These are phyloP conservation scores for Poeciliopsis prolifica DNA, from an alignment of 2,113 vertebrate genomes.

Conservation along the genomic window DNA sequence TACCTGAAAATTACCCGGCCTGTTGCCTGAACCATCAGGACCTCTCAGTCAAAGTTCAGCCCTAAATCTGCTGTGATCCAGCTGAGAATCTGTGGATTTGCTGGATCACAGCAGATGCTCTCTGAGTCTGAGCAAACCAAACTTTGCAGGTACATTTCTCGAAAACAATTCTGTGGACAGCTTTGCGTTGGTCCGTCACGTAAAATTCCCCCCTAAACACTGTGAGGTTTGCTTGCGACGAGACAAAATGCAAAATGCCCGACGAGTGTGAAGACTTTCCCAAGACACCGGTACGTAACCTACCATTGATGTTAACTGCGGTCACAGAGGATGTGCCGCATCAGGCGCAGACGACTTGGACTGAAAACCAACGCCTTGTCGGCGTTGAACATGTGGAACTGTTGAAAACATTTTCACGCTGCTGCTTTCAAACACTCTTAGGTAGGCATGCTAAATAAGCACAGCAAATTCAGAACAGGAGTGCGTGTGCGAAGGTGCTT, in stretches of 20 bases:
- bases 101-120: not conserved
- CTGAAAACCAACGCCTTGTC: slow-evolving; percentile 50
- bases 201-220: not conserved
- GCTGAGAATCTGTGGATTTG: not conserved
- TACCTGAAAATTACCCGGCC: too few species aligned
- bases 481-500: slow-evolving; percentile 11
- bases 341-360: slow-evolving; percentile 10
- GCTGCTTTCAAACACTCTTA: slow-evolving; percentile 50
- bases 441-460: slow-evolving; percentile 67
- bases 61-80: not conserved
- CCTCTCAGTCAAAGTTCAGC: not conserved
- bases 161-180: not conserved
- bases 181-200: not conserved
- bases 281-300: not conserved
- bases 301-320: not conserved
- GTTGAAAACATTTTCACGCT: slow-evolving; percentile 64
- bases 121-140: not conserved
- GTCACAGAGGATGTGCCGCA: not conserved
- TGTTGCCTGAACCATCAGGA: too few species aligned
- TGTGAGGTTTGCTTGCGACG: not conserved
- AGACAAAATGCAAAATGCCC: not conserved
- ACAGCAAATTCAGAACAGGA: slow-evolving; percentile 65
- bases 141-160: not conserved
- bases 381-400: slow-evolving; percentile 70
- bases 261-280: not conserved